Conservation (phyloP, 1,140 invertebrate genomes). For the Idris sp. region DNA sequence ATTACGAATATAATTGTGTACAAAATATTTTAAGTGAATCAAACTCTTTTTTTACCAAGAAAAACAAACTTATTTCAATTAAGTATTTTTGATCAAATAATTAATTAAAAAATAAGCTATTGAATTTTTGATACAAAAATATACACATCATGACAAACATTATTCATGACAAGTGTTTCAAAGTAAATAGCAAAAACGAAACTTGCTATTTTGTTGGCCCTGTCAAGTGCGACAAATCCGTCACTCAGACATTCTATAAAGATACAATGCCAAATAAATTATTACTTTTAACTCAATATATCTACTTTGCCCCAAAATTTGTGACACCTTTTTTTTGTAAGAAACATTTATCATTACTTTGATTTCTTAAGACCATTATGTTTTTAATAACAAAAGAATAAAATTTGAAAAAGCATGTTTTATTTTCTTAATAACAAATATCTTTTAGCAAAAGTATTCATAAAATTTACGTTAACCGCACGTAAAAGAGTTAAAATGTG, state of each 20-base stretch:
- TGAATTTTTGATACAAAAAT: slow-evolving; percentile 27
- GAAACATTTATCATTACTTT: not conserved
- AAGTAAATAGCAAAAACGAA: slow-evolving; percentile 4
- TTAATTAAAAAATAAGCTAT: too few species aligned
- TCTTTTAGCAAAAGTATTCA: slow-evolving; percentile 10
- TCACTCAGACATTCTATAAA: not conserved
- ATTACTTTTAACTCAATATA: not conserved
- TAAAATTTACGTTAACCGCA: slow-evolving; percentile 16
- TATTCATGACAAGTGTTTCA: slow-evolving; percentile 19
- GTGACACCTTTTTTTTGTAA: not conserved
- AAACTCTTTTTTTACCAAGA: too few species aligned
- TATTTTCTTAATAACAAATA: too few species aligned
- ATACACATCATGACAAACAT: too few species aligned
- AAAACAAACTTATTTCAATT: too few species aligned
- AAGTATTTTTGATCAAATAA: too few species aligned
- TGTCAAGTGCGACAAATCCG: slow-evolving; percentile 17
- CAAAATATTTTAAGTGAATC: too few species aligned
- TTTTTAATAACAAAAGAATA: too few species aligned
- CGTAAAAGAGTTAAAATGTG: slow-evolving; percentile 16
- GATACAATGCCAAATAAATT: slow-evolving; percentile 18
- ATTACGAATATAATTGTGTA: too few species aligned
- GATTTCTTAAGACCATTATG: too few species aligned
- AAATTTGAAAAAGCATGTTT: too few species aligned
- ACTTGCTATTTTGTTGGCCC: slow-evolving; percentile 19
- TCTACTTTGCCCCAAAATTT: not conserved